Evolutionary conservation across 2,113 vertebrate genomes (phyloP), one percentile per base, ranked within the genome.

Genomic region (Tragelaphus buxtoni): DNA sequence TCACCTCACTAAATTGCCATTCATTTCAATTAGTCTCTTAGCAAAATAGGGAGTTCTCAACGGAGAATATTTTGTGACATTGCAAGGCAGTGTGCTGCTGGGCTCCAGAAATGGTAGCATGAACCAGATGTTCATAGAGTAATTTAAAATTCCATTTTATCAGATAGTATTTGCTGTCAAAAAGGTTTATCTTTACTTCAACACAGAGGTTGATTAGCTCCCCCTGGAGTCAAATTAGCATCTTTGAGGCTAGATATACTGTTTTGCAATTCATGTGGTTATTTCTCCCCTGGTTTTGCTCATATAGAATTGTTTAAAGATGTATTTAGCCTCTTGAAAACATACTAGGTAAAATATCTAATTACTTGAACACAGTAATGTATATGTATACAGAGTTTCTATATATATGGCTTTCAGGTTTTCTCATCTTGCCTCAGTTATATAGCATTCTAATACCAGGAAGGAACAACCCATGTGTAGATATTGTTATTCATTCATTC

Each of bases 121-220:
- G 6, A 97, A 98, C 98, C 98, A 99, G 98, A 99, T 99, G 98
- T 98, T 99, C 96, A 7, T 85, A 97, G 97, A 98, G 98, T 99
- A 98, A 99, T 99, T 98, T 98, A 98, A 99, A 99, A 99, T 99
- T 99, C 98, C 97, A 98, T 99, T 99, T 99, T 98, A 99, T 99
- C 98, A 98, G 98, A 98, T 97, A 98, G 96, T 95, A 91, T 98
- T 99, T 97, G 97, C 98, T 99, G 98, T 99, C 98, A 99, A 98
- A 99, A 99, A 98, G 97, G 99, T 99, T 99, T 98, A 98, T 99
- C 98, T 98, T 98, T 98, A 98, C 98, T 98, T 98, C 98, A 98
- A 98, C 98, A 98, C 98, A 99, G 98, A 98, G 97, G 98, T 98
- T 99, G 98, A 99, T 98, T 98, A 99, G 98, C 97, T 98, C 98